Percentiles rank a stretch among this genome's conserved stretches.
These are phyloP conservation scores for Genyomyrus donnyi DNA, from an alignment of 2,113 vertebrate genomes.

Conservation along the genomic window DNA sequence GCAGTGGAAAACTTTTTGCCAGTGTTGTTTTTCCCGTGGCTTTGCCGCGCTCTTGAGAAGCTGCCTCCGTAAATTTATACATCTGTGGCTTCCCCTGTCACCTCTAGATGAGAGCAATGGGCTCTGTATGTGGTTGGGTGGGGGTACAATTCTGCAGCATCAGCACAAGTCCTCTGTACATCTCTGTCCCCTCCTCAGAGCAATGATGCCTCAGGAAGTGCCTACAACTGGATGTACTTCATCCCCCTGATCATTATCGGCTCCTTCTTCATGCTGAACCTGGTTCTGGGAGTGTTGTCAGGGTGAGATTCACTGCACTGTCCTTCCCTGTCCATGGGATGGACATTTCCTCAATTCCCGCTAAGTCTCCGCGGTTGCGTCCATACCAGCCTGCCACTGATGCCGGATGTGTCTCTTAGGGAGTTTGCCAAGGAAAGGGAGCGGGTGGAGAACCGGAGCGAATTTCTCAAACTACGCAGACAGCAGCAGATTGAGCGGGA, in stretches of 20 bases:
- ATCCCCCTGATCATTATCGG: conserved; percentile 94
- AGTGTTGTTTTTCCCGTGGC: neutral
- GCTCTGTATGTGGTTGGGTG: neutral
- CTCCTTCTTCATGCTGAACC: conserved; percentile 95
- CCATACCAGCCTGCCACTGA: neutral
- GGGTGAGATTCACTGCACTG: conserved; percentile 60
- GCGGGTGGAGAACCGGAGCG: conserved; percentile 82
- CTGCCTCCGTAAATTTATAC: neutral
- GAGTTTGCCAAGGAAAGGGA: conserved; percentile 95
- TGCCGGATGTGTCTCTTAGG: conserved; percentile 47
- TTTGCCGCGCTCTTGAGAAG: neutral
- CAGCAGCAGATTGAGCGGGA: conserved; percentile 91
- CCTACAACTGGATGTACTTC: conserved; percentile 95
- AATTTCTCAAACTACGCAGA: conserved; percentile 81
- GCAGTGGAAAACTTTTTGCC: neutral
- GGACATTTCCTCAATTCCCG: neutral
- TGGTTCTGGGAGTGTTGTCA: conserved; percentile 87
- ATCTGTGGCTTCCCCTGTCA: neutral
- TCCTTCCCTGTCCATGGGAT: neutral
- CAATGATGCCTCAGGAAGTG: conserved; percentile 87
- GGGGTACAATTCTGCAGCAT: neutral
- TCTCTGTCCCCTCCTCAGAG: conserved; percentile 63
- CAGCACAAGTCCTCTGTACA: conserved; percentile 19
- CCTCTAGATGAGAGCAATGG: neutral
- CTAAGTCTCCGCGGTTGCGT: neutral